These are phyloP conservation scores for Seira ritae DNA, from an alignment of 2,888 invertebrate species.

Conservation along the genomic window DNA sequence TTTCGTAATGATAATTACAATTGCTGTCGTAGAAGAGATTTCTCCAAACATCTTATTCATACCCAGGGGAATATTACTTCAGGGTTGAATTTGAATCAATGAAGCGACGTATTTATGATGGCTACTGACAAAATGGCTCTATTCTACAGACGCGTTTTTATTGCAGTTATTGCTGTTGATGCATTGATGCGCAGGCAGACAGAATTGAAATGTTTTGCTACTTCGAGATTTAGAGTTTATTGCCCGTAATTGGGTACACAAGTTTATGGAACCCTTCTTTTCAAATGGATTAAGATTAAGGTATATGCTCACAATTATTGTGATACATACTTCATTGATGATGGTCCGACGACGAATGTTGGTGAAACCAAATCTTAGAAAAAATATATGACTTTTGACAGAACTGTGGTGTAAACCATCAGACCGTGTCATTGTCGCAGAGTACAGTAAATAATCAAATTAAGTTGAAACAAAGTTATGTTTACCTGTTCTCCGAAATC, in stretches of 20 bases:
- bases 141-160: no score
- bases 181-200: no score
- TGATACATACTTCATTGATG: not conserved
- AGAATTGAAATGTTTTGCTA: conserved; percentile 28
- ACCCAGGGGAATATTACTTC: no score
- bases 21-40: no score
- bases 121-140: no score
- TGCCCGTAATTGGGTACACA: conserved; percentile 42
- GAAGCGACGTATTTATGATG: no score
- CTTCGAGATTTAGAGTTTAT: conserved; percentile 36
- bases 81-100: no score
- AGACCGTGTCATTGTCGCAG: conserved; percentile 40
- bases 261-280: conserved; percentile 39
- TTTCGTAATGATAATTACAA: no score
- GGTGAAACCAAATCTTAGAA: not conserved
- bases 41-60: no score
- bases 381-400: not conserved
- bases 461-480: conserved; percentile 15
- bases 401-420: not conserved
- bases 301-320: not conserved
- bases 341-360: no score
- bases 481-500: conserved; percentile 27
- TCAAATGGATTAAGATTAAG: not conserved
- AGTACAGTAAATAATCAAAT: conserved; percentile 3
- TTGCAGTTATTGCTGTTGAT: no score